A percentile compares a stretch with the other conserved stretches of the same genome.
These are phyloP conservation scores for Hyaena hyaena DNA, from an alignment of 2,113 vertebrate species.

Conservation along the genomic window DNA sequence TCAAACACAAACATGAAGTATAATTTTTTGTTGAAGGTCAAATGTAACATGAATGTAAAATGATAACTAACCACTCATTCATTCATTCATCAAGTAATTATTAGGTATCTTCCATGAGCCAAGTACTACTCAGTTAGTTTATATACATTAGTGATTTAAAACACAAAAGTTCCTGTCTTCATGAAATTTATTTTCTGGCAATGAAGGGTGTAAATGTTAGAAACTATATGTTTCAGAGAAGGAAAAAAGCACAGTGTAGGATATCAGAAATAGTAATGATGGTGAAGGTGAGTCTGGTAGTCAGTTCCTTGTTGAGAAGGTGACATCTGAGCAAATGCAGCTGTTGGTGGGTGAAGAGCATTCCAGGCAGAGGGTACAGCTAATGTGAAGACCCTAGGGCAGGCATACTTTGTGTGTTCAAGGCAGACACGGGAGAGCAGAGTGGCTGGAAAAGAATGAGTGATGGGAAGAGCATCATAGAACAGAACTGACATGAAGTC, in stretches of 20 bases:
- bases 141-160: neutral
- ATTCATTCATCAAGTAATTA: slow-evolving; percentile 13
- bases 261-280: neutral
- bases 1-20: slow-evolving; percentile 38
- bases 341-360: too few relatives aligned
- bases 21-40: neutral
- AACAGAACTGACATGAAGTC: neutral
- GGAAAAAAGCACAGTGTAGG: neutral
- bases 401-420: neutral
- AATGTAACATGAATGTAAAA: slow-evolving; percentile 1
- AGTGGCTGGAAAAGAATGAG: neutral
- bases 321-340: neutral
- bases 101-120: neutral
- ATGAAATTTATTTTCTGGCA: neutral
- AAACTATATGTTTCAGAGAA: neutral
- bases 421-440: neutral
- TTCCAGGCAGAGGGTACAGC: neutral
- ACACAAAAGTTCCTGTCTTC: neutral
- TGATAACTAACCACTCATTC: neutral
- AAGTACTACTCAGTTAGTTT: neutral
- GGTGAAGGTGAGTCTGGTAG: neutral
- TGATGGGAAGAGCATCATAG: neutral
- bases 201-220: neutral
- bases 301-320: neutral
- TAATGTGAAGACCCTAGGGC: neutral